Percentiles rank a stretch among this genome's conserved stretches.
Conservation (phyloP, 2,888 invertebrate species). For the Chironomus tentans region DNA sequence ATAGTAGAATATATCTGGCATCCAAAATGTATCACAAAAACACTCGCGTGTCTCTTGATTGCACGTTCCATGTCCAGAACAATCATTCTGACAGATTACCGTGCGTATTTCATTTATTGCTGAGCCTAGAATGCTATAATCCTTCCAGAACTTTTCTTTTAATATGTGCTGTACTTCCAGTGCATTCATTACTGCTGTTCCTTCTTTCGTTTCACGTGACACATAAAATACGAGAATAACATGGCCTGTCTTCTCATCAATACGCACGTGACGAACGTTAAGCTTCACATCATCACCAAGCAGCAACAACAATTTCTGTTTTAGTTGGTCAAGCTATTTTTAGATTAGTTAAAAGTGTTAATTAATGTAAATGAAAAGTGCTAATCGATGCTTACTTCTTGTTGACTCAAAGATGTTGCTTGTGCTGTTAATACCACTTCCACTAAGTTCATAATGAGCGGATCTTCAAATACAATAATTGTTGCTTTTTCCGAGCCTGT, state of each 20-base stretch:
- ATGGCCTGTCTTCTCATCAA: conserved; percentile 52
- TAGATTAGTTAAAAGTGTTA: conserved; percentile 34
- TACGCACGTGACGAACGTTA: conserved; percentile 48
- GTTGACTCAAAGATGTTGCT: conserved; percentile 55
- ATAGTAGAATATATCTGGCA: conserved; percentile 69
- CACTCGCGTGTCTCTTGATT: conserved; percentile 74
- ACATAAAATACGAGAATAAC: conserved; percentile 62
- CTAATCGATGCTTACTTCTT: conserved; percentile 34
- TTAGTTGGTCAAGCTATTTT: conserved; percentile 61
- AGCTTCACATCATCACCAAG: conserved; percentile 63
- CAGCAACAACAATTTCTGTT: conserved; percentile 70
- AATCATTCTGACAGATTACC: conserved; percentile 81
- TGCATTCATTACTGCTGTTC: conserved; percentile 45
- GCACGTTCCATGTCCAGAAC: conserved; percentile 86
- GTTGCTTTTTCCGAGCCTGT: conserved; percentile 73
- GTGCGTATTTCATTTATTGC: conserved; percentile 73
- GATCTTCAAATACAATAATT: conserved; percentile 71
- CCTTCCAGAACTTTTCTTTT: conserved; percentile 58
- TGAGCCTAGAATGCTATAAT: conserved; percentile 57
- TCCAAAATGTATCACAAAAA: conserved; percentile 93
- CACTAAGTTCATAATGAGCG: conserved; percentile 62
- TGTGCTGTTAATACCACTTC: conserved; percentile 74
- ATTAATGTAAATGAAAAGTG: not conserved
- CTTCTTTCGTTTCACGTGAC: conserved; percentile 42
- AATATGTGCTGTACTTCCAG: conserved; percentile 56